Percentiles rank a stretch among this genome's conserved stretches.
phyloP scores from a whole-genome alignment of 2,888 invertebrate genomes.

The Globia sparganii region DNA sequence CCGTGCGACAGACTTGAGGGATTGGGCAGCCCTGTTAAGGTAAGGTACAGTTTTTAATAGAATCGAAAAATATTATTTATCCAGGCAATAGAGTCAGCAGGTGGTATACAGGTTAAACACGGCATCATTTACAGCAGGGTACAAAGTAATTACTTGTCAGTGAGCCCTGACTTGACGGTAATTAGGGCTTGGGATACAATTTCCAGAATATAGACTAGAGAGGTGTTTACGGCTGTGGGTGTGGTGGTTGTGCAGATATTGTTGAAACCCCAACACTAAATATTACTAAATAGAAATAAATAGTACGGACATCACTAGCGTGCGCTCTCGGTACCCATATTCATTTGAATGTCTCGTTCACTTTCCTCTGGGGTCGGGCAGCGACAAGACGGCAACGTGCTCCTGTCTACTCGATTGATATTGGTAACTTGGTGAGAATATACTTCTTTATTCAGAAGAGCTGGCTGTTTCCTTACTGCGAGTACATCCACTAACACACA shows the following conservation, averaged over 20 bases:
- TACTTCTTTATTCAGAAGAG: no score
- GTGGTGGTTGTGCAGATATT: not conserved
- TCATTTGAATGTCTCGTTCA: no score
- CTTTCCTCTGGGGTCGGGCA: no score
- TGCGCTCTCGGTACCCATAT: no score
- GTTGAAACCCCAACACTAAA: no score
- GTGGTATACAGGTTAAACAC: not conserved
- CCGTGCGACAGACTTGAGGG: slow-evolving; percentile 81
- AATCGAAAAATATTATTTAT: not conserved
- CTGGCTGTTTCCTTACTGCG: no score
- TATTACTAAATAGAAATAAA: no score
- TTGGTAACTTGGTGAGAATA: no score
- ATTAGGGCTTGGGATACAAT: not conserved
- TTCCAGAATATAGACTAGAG: not conserved
- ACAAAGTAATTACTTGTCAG: not conserved
- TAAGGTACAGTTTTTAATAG: not conserved
- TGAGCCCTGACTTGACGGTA: not conserved
- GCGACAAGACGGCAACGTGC: no score
- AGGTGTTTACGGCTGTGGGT: not conserved
- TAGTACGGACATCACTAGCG: no score
- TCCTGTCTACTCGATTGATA: no score
- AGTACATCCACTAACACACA: no score
- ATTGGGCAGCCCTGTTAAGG: slow-evolving; percentile 82
- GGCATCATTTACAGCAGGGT: not conserved
- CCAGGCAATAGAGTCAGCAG: not conserved